Percentiles rank a stretch among this genome's conserved stretches.
Conservation (phyloP, 1,140 invertebrate species). For the Tetramorium alpestre region DNA sequence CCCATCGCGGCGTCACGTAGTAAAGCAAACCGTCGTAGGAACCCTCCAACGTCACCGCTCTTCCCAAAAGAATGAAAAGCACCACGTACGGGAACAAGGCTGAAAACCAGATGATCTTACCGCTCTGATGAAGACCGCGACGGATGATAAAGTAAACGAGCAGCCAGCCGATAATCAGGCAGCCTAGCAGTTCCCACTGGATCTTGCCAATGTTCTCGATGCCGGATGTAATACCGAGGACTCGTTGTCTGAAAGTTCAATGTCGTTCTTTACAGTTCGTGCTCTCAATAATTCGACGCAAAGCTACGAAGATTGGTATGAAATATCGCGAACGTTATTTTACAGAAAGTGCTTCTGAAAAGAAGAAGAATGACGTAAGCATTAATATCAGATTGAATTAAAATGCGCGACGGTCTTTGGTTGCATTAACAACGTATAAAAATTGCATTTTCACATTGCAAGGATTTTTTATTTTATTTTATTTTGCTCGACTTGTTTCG, state of each 20-base stretch:
- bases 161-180: constrained; percentile 90
- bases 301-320: not conserved
- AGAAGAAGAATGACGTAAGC: not conserved
- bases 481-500: not conserved
- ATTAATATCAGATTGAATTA: constrained; percentile 1
- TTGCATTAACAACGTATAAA: not conserved
- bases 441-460: not conserved
- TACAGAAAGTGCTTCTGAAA: not conserved
- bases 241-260: constrained; percentile 82
- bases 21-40: constrained; percentile 87
- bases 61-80: constrained; percentile 87
- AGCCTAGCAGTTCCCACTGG: constrained; percentile 90
- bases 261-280: not conserved
- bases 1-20: constrained; percentile 87
- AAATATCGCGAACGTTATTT: not conserved
- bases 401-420: not conserved
- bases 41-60: constrained; percentile 88
- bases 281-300: not conserved
- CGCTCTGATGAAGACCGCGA: constrained; percentile 91
- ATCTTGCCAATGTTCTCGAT: constrained; percentile 89
- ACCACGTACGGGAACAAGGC: constrained; percentile 90
- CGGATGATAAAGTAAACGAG: constrained; percentile 90
- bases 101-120: constrained; percentile 92
- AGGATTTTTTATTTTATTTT: not conserved
- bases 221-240: constrained; percentile 86